A percentile compares a stretch with the other conserved stretches of the same genome.
These are phyloP conservation scores for Gastrophysa polygoni DNA, from an alignment of 2,888 invertebrate genomes.

Conservation along the genomic window DNA sequence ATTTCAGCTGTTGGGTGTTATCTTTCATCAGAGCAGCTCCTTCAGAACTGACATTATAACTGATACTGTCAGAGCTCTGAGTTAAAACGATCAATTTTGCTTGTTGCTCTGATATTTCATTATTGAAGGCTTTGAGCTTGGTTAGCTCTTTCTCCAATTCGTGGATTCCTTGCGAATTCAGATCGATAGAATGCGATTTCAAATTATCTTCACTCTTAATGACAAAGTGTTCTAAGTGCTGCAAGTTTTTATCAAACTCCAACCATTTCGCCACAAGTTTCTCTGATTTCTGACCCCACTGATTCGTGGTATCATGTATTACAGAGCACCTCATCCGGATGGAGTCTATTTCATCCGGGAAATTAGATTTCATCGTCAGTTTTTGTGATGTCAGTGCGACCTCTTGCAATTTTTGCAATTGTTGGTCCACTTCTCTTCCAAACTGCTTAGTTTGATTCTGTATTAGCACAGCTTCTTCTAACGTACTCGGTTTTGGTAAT, in stretches of 20 bases:
- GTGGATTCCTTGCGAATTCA: constrained; percentile 74
- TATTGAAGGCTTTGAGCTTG: constrained; percentile 79
- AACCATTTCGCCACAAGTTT: constrained; percentile 82
- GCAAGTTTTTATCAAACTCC: constrained; percentile 78
- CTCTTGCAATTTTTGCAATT: constrained; percentile 75
- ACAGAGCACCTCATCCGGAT: constrained; percentile 84
- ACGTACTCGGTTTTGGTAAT: constrained; percentile 74
- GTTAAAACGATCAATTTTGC: constrained; percentile 80
- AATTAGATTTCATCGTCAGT: constrained; percentile 75
- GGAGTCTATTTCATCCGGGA: constrained; percentile 84
- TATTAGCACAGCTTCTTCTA: constrained; percentile 82
- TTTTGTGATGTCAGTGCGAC: constrained; percentile 76
- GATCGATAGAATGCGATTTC: constrained; percentile 64
- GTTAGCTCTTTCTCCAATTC: constrained; percentile 79
- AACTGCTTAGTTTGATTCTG: constrained; percentile 75
- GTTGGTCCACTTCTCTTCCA: constrained; percentile 78
- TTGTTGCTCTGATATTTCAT: constrained; percentile 85
- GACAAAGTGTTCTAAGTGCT: constrained; percentile 80
- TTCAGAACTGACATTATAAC: constrained; percentile 78
- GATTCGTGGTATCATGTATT: constrained; percentile 78
- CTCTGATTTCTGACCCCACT: constrained; percentile 79
- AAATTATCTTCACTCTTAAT: constrained; percentile 69
- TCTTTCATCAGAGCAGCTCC: constrained; percentile 74
- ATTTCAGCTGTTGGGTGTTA: constrained; percentile 75
- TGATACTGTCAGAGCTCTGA: constrained; percentile 80